Evolutionary conservation across 2,797 vertebrate genomes (phyloP), one percentile per base, ranked within the genome.

Genomic region (Siniperca scherzeri): DNA sequence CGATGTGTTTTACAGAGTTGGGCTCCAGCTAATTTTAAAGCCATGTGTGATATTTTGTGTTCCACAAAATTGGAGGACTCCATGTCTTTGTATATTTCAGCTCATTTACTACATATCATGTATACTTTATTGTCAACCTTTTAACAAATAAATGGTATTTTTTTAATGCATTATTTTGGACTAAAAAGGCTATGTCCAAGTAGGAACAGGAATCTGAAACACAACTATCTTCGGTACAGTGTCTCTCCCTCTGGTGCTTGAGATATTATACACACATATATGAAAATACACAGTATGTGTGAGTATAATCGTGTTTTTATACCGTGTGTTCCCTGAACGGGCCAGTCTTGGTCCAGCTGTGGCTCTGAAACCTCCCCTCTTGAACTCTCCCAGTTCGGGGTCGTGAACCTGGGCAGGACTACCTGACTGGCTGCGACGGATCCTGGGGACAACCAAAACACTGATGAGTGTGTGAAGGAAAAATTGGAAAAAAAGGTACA

Each of bases 401-500:
- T 96, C 94, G 3, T 97, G 97, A 27, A 96, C 93, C 83, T 97
- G 97, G 78, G 98, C 91, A 0, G 94, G 97, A 86, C 97, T 97
- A 38, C 98, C 97, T 1, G 99, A 99, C 85, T 99, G 98, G 70
- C 97, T 99, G 92, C 98, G 97, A 62, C 97, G 96, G 75, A 99
- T 98, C 94, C 99, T 99, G 93, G 44, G 64, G 48, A 73, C 30
- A 40, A 68, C n/a, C 19, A 77, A 70, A 50, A 17, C 5, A 19
- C 7, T 1, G 4, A 13, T 74, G 22, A 77, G 46, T 13, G 50
- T 0, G 33, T 46, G 19, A 65, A 13, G 33, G 60, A 19, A 19
- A 55, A 33, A 10, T 19, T 19, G 0, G n/a, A 60, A 55, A 13
- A 21, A 11, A 48, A n/a, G n/a, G n/a, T n/a, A n/a, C n/a, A n/a